These are phyloP conservation scores for Haplotaxodon microlepis DNA, from an alignment of 2,113 vertebrate genomes.

Conservation along the genomic window DNA sequence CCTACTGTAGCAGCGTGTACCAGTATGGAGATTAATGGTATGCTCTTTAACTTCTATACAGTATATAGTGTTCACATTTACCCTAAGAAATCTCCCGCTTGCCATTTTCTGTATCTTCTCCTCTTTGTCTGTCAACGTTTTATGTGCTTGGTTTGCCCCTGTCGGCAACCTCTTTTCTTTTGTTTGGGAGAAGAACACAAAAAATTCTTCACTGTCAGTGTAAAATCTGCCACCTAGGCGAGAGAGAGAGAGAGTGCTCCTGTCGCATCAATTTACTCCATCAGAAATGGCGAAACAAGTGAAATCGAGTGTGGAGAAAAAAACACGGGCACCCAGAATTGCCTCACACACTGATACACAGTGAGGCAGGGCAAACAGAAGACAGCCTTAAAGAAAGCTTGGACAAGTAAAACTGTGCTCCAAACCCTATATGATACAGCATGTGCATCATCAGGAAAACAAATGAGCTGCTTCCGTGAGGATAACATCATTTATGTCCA, in stretches of 20 bases:
- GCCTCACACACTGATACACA: background rate
- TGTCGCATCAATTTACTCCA: constrained; percentile 13
- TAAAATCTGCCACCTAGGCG: background rate
- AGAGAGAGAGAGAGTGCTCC: background rate
- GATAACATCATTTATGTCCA: background rate
- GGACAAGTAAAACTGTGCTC: background rate
- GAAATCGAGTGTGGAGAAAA: constrained; percentile 12
- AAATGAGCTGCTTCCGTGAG: background rate
- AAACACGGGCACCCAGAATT: background rate
- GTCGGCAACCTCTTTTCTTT: background rate
- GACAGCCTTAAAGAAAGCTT: background rate
- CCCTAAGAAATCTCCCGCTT: background rate
- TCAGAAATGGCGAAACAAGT: constrained; percentile 17
- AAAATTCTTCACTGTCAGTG: background rate
- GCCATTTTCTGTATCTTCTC: background rate
- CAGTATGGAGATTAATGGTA: background rate
- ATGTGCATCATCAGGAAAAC: background rate
- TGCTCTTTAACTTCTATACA: accelerated
- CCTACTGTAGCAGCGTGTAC: background rate
- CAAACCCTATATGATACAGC: background rate
- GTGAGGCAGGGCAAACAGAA: background rate
- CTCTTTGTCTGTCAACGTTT: background rate
- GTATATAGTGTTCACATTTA: background rate
- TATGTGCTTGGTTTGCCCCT: background rate
- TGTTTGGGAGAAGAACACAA: background rate